These are phyloP conservation scores for Silurus meridionalis DNA, from an alignment of 2,113 vertebrate genomes.

Conservation along the genomic window DNA sequence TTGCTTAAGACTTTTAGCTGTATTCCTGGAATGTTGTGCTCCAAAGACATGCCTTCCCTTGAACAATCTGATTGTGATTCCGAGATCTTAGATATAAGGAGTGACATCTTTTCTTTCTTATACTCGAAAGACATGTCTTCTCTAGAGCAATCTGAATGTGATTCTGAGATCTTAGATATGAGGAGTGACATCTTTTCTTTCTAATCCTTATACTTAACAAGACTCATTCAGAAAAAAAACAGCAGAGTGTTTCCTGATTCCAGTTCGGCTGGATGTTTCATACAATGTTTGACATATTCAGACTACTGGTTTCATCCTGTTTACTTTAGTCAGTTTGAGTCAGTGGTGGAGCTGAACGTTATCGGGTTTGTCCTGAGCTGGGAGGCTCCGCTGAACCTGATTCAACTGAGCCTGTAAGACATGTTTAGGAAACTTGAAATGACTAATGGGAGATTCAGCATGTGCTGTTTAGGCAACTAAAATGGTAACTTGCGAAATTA, in stretches of 20 bases:
- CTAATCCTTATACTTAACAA: neutral
- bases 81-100: neutral
- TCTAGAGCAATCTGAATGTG: neutral
- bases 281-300: neutral
- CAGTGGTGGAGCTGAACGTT: neutral
- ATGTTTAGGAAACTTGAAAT: constrained; percentile 30
- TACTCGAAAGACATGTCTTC: neutral
- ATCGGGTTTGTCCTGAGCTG: constrained; percentile 2
- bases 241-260: neutral
- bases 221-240: neutral
- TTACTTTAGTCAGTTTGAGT: constrained; percentile 31
- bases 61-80: neutral
- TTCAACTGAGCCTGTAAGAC: constrained; percentile 9
- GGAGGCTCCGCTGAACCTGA: constrained; percentile 15
- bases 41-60: neutral
- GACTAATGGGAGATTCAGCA: neutral
- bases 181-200: neutral
- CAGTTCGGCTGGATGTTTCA: neutral
- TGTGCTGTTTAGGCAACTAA: neutral
- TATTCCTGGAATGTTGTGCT: neutral
- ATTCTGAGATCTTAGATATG: neutral
- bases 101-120: neutral
- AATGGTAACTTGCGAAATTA: neutral
- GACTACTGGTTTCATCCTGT: constrained; percentile 28
- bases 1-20: neutral